Evolutionary conservation across 1,140 invertebrate species (phyloP).

Genomic region (Pogonomyrmex barbatus): DNA sequence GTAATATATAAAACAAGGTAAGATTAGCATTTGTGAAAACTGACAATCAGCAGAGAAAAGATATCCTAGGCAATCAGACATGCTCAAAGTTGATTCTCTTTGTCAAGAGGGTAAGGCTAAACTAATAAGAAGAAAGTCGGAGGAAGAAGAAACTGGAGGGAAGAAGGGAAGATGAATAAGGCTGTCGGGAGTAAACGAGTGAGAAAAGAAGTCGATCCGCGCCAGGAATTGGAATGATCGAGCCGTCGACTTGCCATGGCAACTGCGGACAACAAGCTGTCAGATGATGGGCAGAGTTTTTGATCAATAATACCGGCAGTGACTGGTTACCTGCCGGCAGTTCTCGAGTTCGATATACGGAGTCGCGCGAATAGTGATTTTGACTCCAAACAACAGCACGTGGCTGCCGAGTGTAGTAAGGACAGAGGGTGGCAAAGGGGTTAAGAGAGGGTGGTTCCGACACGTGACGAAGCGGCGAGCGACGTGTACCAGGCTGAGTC

Average conservation of each 20-base stretch:
- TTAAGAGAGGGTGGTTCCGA: slow-evolving; percentile 38
- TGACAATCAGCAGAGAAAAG: background rate
- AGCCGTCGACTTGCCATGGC: slow-evolving; percentile 80
- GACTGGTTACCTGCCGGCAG: slow-evolving; percentile 75
- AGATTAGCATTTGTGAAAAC: slow-evolving; percentile 2
- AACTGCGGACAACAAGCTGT: slow-evolving; percentile 86
- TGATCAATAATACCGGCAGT: slow-evolving; percentile 85
- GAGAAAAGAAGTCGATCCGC: slow-evolving; percentile 59
- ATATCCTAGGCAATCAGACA: background rate
- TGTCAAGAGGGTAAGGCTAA: background rate
- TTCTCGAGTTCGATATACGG: slow-evolving; percentile 68
- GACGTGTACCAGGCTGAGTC: slow-evolving; percentile 59
- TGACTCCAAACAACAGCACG: slow-evolving; percentile 59
- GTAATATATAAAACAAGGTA: background rate
- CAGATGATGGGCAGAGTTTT: slow-evolving; percentile 86
- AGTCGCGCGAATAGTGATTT: slow-evolving; percentile 54
- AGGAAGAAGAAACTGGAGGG: background rate
- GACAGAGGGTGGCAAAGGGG: slow-evolving; percentile 31
- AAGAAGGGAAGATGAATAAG: background rate
- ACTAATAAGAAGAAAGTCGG: background rate
- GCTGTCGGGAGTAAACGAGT: slow-evolving; percentile 18
- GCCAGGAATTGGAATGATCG: slow-evolving; percentile 67
- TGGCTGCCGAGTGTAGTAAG: slow-evolving; percentile 46
- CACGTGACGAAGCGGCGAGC: slow-evolving; percentile 49
- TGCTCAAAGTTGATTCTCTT: background rate